Evolutionary conservation across 2,888 invertebrate species (phyloP), one percentile per base, ranked within the genome.

Genomic region (Herminia tarsipennalis): DNA sequence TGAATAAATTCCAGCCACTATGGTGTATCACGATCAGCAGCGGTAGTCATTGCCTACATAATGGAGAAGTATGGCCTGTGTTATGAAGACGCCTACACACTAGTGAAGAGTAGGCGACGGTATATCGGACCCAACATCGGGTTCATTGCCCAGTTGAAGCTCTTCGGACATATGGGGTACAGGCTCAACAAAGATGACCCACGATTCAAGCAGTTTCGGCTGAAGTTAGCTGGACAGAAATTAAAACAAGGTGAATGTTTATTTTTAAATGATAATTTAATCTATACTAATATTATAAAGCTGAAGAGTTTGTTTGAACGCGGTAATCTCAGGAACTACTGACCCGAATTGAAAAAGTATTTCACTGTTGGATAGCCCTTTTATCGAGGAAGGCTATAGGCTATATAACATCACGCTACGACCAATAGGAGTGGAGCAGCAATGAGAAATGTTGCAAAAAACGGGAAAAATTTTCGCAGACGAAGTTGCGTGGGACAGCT

Each of bases 1-100:
- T n/a, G 9, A 33, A 14, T 14, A 37, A 1, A 22, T 79, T 82
- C 25, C 79, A 96, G 96, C 83, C 97, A 97, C 78, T 98, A 95
- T 70, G 98, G 98, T 8, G 95, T 98, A 2, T 98, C 98, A 0
- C 93, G 98, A 39, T 98, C 98, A 78, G 96, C 97, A 0, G 95
- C 98, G 0, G 92, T 98, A 2, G 95, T 98, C 0, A 95, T 97
- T 43, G 97, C 96, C 0, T 97, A 95, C 78, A 84, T 97, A 6
- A 98, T 98, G 98, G 95, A 96, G 73, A 96, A 96, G 64, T 94
- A 96, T 74, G 85, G 93, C n/a, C 79, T 96, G 28, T 93, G 93
- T 44, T 95, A 95, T 63, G 92, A 93, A 21, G 94, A 95, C 34
- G 97, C 97, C 0, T 94, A 94, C 47, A 57, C 56, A 0, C 75